These are phyloP conservation scores for Caerostris darwini DNA, from an alignment of 1,140 invertebrate genomes.

Conservation along the genomic window DNA sequence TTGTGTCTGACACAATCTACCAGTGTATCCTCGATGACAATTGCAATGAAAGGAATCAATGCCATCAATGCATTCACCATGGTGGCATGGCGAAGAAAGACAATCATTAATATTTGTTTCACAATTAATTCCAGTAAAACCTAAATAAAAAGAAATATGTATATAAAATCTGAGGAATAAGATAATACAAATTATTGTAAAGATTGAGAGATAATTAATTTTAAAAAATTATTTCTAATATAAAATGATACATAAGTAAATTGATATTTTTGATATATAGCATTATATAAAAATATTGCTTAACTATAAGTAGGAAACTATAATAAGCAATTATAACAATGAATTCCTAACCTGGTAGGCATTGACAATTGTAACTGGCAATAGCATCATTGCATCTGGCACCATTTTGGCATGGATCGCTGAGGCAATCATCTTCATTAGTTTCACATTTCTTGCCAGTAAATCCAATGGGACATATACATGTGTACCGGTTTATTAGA, in stretches of 20 bases:
- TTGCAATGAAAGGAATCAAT: conserved; percentile 93
- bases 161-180: not conserved
- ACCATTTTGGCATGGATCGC: conserved; percentile 91
- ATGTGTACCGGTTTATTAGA: conserved; percentile 79
- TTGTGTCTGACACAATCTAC: conserved; percentile 92
- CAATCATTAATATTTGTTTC: conserved; percentile 94
- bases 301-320: not conserved
- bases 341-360: conserved; percentile 84
- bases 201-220: conserved; percentile 84
- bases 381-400: conserved; percentile 92
- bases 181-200: conserved; percentile 53
- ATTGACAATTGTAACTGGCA: conserved; percentile 92
- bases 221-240: too few relatives aligned
- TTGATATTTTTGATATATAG: not conserved
- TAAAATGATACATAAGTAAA: too few relatives aligned
- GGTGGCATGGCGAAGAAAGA: conserved; percentile 89
- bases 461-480: conserved; percentile 85
- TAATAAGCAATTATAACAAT: not conserved
- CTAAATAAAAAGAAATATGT: conserved; percentile 81
- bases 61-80: conserved; percentile 88
- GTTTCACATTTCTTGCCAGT: conserved; percentile 92
- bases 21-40: conserved; percentile 94
- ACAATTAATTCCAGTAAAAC: conserved; percentile 89
- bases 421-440: conserved; percentile 92
- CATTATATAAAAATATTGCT: not conserved